Percentiles rank a stretch among this genome's conserved stretches.
phyloP scores from a whole-genome alignment of 2,888 invertebrate genomes.

The Norana najaformis region DNA sequence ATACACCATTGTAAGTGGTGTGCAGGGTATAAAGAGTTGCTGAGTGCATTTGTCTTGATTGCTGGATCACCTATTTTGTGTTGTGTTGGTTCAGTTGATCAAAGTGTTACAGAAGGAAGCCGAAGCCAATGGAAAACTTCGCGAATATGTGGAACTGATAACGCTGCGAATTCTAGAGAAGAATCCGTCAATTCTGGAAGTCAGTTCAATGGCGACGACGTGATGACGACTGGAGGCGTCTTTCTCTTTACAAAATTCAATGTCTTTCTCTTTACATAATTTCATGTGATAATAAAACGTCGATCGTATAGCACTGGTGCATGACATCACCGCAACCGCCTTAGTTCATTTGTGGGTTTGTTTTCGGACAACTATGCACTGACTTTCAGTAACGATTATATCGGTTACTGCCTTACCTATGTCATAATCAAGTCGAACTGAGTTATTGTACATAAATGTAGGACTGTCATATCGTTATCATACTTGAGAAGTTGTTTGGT shows the following conservation, averaged over 20 bases:
- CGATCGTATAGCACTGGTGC: background rate
- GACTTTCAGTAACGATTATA: background rate
- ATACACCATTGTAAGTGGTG: too few species aligned
- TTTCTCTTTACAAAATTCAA: background rate
- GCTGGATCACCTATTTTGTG: background rate
- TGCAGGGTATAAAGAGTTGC: too few species aligned
- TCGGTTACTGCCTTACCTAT: background rate
- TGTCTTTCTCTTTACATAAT: background rate
- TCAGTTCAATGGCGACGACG: conserved; percentile 15
- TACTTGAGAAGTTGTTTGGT: background rate
- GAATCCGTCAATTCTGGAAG: conserved; percentile 91
- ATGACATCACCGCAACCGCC: background rate
- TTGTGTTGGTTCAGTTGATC: conserved; percentile 77
- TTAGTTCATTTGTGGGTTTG: conserved; percentile 2
- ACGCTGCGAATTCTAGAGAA: conserved; percentile 92
- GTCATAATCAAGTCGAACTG: background rate
- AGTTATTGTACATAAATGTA: conserved; percentile 13
- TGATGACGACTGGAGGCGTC: background rate
- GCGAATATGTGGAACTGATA: conserved; percentile 92
- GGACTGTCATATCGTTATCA: too few species aligned
- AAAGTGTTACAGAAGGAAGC: conserved; percentile 91
- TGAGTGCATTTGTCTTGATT: background rate
- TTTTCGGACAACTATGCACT: background rate
- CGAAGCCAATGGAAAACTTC: conserved; percentile 87
- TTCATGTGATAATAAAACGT: background rate